Evolutionary conservation across 2,888 invertebrate species (phyloP), one percentile per base, ranked within the genome.

Genomic region (Lamellibrachia satsuma): DNA sequence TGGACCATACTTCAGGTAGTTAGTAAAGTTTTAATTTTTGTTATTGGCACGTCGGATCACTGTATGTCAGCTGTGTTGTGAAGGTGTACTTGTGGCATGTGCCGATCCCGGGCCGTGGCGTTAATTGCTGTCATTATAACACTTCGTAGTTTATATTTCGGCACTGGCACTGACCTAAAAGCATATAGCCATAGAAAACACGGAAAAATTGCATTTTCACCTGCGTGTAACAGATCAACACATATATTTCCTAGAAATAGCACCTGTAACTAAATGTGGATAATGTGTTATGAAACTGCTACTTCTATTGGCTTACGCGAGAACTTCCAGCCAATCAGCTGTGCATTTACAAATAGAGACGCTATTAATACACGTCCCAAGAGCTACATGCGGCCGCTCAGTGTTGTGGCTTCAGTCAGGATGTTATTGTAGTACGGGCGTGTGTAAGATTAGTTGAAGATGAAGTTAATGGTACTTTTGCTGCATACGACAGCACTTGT

Each of bases 271-370:
- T 75, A n/a, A 22, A 15, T n/a, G 75, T 75, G 15, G 22, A 22
- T 22, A 15, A 75, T 0, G 75, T 75, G 75, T 75, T 75, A 57
- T 57, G 57, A 57, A 15, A 57, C 11, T 57, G 57, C 15, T 22
- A 75, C 75, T 75, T n/a, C 22, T 22, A 75, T 75, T 75, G 75
- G 75, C 22, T 75, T 15, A 75, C 75, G 75, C n/a, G 75, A 75
- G n/a, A 75, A 75, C 75, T 75, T 75, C 75, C 75, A 75, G 75
- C 75, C 75, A 75, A 75, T 75, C 22, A 75, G 75, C 75, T 75
- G 22, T 75, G 75, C n/a, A n/a, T 75, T 75, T 75, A 75, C 75
- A 75, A n/a, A 75, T 22, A 11, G 75, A 75, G 75, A 1, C 75
- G 75, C 75, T 75, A 75, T 15, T 75, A 75, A 75, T 75, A 75